These are phyloP conservation scores for Lissocephala sabroskyi DNA, from an alignment of 2,888 invertebrate genomes.

Conservation along the genomic window DNA sequence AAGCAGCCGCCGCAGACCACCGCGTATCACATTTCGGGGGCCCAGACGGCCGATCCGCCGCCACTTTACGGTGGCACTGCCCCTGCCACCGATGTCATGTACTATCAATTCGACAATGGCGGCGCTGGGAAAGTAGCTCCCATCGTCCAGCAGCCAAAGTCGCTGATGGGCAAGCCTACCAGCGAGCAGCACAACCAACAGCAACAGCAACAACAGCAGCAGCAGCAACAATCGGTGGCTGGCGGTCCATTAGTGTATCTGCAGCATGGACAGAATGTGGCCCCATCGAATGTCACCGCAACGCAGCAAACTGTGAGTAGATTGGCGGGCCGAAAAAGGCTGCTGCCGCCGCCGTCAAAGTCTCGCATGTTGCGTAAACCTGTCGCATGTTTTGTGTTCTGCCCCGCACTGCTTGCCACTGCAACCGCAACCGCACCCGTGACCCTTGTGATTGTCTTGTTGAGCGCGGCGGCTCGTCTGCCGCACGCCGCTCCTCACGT, in stretches of 20 bases:
- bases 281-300: conserved; percentile 48
- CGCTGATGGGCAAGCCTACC: conserved; percentile 24
- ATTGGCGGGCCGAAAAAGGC: conserved; percentile 27
- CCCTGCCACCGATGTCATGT: conserved; percentile 68
- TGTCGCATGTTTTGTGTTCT: conserved; percentile 43
- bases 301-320: conserved; percentile 69
- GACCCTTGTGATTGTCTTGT: no score
- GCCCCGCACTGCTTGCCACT: conserved; percentile 7
- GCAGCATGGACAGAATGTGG: conserved; percentile 60
- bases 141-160: conserved; percentile 62
- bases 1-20: conserved; percentile 38
- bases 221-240: conserved; percentile 2
- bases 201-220: conserved; percentile 6
- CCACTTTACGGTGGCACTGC: conserved; percentile 65
- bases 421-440: neutral
- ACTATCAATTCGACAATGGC: conserved; percentile 70
- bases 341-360: conserved; percentile 11
- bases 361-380: conserved; percentile 36
- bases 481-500: no score
- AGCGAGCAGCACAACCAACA: conserved; percentile 21
- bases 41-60: conserved; percentile 69
- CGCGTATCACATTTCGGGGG: conserved; percentile 71
- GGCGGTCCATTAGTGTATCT: conserved; percentile 66
- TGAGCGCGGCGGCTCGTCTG: conserved; percentile 13
- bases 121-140: conserved; percentile 24